Percentiles rank a stretch among this genome's conserved stretches.
These are phyloP conservation scores for Bufo gargarizans DNA, from an alignment of 2,113 vertebrate genomes.

Conservation along the genomic window DNA sequence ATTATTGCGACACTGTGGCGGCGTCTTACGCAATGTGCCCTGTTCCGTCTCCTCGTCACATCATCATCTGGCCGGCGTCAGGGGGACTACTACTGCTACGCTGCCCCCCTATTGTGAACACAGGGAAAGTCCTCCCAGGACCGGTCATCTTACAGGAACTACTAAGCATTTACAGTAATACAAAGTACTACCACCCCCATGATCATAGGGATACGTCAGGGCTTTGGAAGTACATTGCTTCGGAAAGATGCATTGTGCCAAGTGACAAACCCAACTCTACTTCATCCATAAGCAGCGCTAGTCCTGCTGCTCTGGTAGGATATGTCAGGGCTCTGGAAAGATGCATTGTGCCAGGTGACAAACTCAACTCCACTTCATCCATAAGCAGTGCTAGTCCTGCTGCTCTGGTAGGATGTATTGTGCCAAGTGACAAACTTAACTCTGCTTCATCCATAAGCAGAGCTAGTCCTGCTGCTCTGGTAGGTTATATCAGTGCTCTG, in stretches of 20 bases:
- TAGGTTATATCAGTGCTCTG: not conserved
- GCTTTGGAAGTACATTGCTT: too few species aligned
- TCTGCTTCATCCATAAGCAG: too few species aligned
- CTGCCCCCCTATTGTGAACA: not conserved
- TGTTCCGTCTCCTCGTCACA: conserved; percentile 15
- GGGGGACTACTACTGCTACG: not conserved
- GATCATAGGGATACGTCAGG: not conserved
- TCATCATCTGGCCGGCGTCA: conserved; percentile 15
- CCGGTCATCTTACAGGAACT: not conserved
- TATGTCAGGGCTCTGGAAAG: not conserved
- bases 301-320: not conserved
- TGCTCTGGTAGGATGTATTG: too few species aligned
- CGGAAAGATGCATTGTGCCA: too few species aligned
- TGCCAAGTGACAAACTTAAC: too few species aligned
- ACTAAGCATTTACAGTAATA: not conserved
- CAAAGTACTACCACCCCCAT: not conserved
- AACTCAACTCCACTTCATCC: not conserved
- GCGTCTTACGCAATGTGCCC: conserved; percentile 20
- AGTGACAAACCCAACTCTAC: too few species aligned
- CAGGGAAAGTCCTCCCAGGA: not conserved
- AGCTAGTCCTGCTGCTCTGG: not conserved
- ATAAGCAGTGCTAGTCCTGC: too few species aligned
- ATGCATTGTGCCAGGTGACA: not conserved
- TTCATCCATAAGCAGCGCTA: too few species aligned
- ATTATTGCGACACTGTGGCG: conserved; percentile 7